Evolutionary conservation across 2,888 invertebrate species (phyloP).

Genomic region (Scaptodrosophila latifasciaeformis): DNA sequence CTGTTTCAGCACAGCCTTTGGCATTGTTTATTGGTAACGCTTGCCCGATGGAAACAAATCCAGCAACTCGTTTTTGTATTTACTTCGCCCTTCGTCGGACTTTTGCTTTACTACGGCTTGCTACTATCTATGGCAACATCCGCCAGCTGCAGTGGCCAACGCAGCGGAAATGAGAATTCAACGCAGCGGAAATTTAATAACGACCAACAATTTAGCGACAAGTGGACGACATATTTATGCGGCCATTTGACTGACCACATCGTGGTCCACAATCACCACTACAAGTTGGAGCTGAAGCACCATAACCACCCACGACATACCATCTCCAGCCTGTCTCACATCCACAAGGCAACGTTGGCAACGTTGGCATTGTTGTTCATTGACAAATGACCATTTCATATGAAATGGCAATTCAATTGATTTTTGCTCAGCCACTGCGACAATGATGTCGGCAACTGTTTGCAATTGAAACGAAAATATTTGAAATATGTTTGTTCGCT

Average conservation of each 20-base stretch:
- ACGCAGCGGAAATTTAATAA: conserved; percentile 69
- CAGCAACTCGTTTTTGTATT: no score
- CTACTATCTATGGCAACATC: conserved; percentile 61
- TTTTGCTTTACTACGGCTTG: no score
- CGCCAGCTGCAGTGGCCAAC: conserved; percentile 62
- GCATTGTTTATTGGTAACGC: conserved; percentile 1
- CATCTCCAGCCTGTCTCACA: conserved; percentile 33
- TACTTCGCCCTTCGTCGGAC: no score
- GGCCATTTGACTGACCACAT: conserved; percentile 64
- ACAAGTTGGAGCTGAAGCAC: no score
- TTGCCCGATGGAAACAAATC: neutral
- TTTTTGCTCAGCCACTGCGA: conserved; percentile 42
- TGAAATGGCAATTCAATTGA: conserved; percentile 61
- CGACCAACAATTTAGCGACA: conserved; percentile 63
- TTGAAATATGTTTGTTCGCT: conserved; percentile 39
- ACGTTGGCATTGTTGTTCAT: conserved; percentile 46
- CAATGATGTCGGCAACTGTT: neutral
- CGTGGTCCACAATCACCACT: conserved; percentile 12
- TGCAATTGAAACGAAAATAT: conserved; percentile 52
- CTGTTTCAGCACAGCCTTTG: neutral
- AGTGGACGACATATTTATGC: conserved; percentile 61
- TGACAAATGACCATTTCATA: conserved; percentile 66
- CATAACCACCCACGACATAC: conserved; percentile 6
- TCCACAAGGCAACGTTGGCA: neutral
- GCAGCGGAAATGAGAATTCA: conserved; percentile 69